These are phyloP conservation scores for Seriola rivoliana DNA, from an alignment of 2,113 vertebrate species.

Conservation along the genomic window DNA sequence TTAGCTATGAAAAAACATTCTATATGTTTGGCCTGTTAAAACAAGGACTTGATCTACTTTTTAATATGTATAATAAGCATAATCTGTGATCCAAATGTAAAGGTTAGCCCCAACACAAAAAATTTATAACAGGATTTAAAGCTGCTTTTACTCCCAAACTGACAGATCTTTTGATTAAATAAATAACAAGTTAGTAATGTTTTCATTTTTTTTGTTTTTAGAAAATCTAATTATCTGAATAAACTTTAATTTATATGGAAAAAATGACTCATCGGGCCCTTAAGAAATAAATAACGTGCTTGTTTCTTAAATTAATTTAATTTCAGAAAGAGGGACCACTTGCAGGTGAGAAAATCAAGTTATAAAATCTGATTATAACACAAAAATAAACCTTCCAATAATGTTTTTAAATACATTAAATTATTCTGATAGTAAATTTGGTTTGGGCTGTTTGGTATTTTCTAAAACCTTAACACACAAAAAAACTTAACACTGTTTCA, in stretches of 20 bases:
- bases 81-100: background rate
- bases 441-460: conserved; percentile 12
- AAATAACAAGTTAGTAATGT: background rate
- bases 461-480: conserved; percentile 28
- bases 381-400: background rate
- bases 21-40: background rate
- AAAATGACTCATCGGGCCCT: background rate
- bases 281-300: background rate
- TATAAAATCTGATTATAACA: conserved; percentile 16
- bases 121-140: background rate
- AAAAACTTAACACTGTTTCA: conserved; percentile 1
- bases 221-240: background rate
- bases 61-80: background rate
- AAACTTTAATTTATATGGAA: background rate
- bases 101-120: background rate
- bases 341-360: background rate
- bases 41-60: background rate
- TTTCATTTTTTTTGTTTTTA: background rate
- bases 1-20: background rate
- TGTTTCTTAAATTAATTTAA: background rate
- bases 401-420: background rate
- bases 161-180: background rate
- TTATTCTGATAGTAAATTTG: conserved; percentile 6
- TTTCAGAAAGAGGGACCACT: conserved; percentile 3
- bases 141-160: background rate